Evolutionary conservation across 2,797 vertebrate species (phyloP).

Genomic region (Sternarchorhynchus goeldii): DNA sequence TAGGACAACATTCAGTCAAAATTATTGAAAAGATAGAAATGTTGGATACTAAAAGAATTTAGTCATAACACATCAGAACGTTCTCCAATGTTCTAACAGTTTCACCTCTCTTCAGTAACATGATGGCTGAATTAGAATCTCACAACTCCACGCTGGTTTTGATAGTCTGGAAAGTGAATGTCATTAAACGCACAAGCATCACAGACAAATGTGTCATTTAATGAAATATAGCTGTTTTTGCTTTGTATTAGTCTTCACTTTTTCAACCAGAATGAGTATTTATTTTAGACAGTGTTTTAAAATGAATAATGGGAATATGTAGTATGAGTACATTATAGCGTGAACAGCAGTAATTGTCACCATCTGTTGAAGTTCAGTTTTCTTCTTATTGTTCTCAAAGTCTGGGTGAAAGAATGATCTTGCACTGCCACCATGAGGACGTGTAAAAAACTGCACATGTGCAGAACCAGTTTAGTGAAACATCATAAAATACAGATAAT

Average conservation of each 20-base stretch:
- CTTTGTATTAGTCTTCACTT: constrained; percentile 61
- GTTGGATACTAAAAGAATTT: neutral
- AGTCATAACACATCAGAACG: neutral
- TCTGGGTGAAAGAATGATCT: constrained; percentile 48
- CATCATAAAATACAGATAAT: neutral
- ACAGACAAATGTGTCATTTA: constrained; percentile 59
- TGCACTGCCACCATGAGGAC: constrained; percentile 73
- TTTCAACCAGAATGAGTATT: constrained; percentile 65
- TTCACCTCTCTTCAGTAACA: neutral
- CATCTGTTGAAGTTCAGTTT: constrained; percentile 59
- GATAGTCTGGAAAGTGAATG: constrained; percentile 48
- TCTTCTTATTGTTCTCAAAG: neutral
- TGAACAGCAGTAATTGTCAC: constrained; percentile 59
- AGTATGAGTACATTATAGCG: constrained; percentile 63
- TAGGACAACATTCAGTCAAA: neutral
- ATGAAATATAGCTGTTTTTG: constrained; percentile 68
- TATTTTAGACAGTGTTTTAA: constrained; percentile 32
- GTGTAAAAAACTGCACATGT: constrained; percentile 27
- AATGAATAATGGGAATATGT: constrained; percentile 53
- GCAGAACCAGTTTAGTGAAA: neutral
- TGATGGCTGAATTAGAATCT: constrained; percentile 62
- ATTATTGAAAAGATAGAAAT: neutral
- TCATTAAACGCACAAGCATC: constrained; percentile 53
- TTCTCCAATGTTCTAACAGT: neutral
- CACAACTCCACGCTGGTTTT: constrained; percentile 59